Evolutionary conservation across 2,888 invertebrate genomes (phyloP).

Genomic region (Drosophila borborema): DNA sequence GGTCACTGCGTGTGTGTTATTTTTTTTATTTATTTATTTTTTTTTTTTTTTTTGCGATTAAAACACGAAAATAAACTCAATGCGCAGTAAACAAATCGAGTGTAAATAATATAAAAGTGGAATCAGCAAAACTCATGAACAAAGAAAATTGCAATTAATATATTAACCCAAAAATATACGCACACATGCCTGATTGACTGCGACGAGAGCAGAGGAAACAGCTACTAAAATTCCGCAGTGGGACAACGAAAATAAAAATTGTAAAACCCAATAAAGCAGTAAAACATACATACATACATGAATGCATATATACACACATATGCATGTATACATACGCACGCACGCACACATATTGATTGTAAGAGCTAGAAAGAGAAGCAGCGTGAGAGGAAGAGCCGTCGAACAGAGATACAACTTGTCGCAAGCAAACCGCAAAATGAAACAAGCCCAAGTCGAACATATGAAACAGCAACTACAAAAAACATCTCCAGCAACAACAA

Average conservation of each 20-base stretch:
- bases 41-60: constrained; percentile 67
- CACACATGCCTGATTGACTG: constrained; percentile 7
- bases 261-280: constrained; percentile 58
- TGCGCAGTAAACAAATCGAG: constrained; percentile 70
- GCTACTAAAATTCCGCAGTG: constrained; percentile 64
- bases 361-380: constrained; percentile 29
- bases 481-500: constrained; percentile 46
- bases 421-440: constrained; percentile 72
- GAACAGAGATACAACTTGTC: constrained; percentile 64
- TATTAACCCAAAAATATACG: constrained; percentile 31
- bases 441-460: constrained; percentile 71
- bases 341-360: constrained; percentile 37
- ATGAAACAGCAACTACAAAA: constrained; percentile 54
- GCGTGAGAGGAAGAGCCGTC: constrained; percentile 22
- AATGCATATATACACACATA: neutral
- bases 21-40: constrained; percentile 28
- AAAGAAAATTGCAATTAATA: constrained; percentile 56
- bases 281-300: constrained; percentile 25
- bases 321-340: constrained; percentile 18
- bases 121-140: constrained; percentile 9
- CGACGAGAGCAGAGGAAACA: constrained; percentile 29
- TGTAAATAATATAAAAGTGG: constrained; percentile 58
- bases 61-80: constrained; percentile 65
- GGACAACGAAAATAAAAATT: constrained; percentile 61
- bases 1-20: constrained; percentile 10